Base-by-base conservation (phyloP, 2,113 vertebrate genomes). In the Gambusia affinis region DNA sequence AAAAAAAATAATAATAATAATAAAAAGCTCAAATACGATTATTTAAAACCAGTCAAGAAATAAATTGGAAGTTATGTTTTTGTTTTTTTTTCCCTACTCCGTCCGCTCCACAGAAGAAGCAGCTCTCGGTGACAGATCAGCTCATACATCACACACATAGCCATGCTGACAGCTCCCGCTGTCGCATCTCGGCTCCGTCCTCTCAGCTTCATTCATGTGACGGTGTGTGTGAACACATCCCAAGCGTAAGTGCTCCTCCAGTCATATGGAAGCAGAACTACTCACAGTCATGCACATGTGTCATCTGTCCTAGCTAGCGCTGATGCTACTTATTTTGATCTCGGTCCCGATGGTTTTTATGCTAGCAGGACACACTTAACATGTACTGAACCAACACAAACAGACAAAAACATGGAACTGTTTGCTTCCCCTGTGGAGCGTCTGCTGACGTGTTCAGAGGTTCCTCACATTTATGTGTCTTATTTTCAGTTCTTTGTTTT, bases 161-260 rank as follows among this genome's bases (percentile, higher is more conserved):
- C 79, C 70, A 70, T 70, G 76, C 73, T 91, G 93, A 93, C 93
- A 93, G 90, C 90, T 91, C 89, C 87, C 88, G 84, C 78, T 89
- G 91, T 85, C 70, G 33, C 82, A 76, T 78, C 73, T 92, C 86
- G 92, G 86, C 82, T 85, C 74, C 80, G 67, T 86, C 87, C 87
- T 62, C 76, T 70, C 75, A 19, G 82, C 85, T 89, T 86, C 85
- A 87, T 90, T 89, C 85, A 87, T 78, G 77, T 67, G 82, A 74
- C 81, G 89, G 82, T 67, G 30, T 76, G 75, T 87, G 75, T 75
- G 74, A 83, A 74, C 71, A 73, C 65, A 82, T 75, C 72, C 65
- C 61, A 70, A 78, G 64, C 70, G 47, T 61, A 62, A 72, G 75
- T 70, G 68, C 10, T 47, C 67, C 44, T 80, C 69, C 70, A 10